Percentiles rank a stretch among this genome's conserved stretches.
phyloP scores from a whole-genome alignment of 2,888 invertebrate species.

The Iselma pallidipennis region DNA sequence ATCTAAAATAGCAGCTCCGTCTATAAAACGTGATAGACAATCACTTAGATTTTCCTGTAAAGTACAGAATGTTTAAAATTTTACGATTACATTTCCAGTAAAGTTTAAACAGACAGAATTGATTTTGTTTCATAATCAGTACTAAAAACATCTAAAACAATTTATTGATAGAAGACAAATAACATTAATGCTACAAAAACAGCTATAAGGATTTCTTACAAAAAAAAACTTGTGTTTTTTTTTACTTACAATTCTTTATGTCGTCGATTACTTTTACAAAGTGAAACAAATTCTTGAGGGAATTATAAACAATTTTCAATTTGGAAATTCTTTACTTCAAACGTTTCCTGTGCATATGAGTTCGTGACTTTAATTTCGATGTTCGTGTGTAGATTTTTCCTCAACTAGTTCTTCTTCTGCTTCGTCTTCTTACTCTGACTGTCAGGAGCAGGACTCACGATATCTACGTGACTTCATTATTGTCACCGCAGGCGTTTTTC shows the following conservation, averaged over 20 bases:
- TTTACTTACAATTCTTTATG: too few relatives aligned
- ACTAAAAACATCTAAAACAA: neutral
- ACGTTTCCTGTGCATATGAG: slow-evolving; percentile 28
- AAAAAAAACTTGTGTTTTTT: too few relatives aligned
- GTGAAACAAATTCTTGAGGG: slow-evolving; percentile 14
- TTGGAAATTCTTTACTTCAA: slow-evolving; percentile 26
- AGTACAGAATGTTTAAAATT: neutral
- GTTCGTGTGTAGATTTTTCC: slow-evolving; percentile 10
- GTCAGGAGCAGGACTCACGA: slow-evolving; percentile 25
- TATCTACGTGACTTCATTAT: slow-evolving; percentile 36
- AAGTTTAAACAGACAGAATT: neutral
- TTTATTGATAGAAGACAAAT: too few relatives aligned
- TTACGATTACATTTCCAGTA: neutral
- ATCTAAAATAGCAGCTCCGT: too few relatives aligned
- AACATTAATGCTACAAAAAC: too few relatives aligned
- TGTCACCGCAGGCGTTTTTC: slow-evolving; percentile 31
- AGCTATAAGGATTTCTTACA: too few relatives aligned
- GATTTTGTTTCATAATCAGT: neutral
- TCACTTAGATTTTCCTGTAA: neutral
- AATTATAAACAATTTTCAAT: slow-evolving; percentile 36
- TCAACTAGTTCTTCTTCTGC: neutral
- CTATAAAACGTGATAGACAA: slow-evolving; percentile 1
- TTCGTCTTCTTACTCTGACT: slow-evolving; percentile 10
- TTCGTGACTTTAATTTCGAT: slow-evolving; percentile 35
- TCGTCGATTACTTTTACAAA: too few relatives aligned